Conservation (phyloP, 2,888 invertebrate species). For the Orthonychiurus folsomi region DNA sequence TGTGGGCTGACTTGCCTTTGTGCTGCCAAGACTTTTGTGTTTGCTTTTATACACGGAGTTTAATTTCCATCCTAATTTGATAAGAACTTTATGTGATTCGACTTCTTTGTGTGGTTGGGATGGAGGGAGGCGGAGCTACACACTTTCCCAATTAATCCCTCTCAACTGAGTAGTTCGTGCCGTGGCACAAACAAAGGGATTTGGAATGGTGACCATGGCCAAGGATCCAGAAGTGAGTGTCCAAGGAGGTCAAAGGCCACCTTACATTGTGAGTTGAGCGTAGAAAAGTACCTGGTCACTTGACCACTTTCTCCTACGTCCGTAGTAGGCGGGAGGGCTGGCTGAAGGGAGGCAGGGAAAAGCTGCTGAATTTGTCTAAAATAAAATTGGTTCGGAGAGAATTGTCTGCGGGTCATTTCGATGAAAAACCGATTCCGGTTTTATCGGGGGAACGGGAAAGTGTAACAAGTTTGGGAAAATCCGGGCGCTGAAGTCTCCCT, state of each 20-base stretch:
- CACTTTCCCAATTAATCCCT: too few species aligned
- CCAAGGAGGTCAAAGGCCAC: too few species aligned
- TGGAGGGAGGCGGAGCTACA: not conserved
- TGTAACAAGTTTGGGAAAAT: constrained; percentile 40
- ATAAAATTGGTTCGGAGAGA: constrained; percentile 27
- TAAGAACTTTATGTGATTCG: constrained; percentile 16
- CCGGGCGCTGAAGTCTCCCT: constrained; percentile 22
- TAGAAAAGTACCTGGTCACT: too few species aligned
- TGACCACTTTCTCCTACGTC: too few species aligned
- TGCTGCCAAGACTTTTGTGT: not conserved
- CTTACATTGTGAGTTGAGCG: too few species aligned
- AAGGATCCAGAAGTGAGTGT: too few species aligned
- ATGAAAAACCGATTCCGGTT: constrained; percentile 41
- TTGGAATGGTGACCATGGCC: too few species aligned
- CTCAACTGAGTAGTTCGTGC: too few species aligned
- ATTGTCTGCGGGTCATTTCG: constrained; percentile 41
- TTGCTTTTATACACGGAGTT: not conserved
- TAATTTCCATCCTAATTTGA: constrained; percentile 30
- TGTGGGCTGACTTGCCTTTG: not conserved
- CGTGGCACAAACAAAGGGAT: too few species aligned
- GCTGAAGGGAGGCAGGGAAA: constrained; percentile 20
- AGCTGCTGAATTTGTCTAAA: constrained; percentile 40
- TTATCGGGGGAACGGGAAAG: constrained; percentile 34
- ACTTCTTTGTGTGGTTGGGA: not conserved
- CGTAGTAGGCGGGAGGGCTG: too few species aligned